Evolutionary conservation across 2,888 invertebrate genomes (phyloP).

Genomic region (Hypselothyrea guttata): DNA sequence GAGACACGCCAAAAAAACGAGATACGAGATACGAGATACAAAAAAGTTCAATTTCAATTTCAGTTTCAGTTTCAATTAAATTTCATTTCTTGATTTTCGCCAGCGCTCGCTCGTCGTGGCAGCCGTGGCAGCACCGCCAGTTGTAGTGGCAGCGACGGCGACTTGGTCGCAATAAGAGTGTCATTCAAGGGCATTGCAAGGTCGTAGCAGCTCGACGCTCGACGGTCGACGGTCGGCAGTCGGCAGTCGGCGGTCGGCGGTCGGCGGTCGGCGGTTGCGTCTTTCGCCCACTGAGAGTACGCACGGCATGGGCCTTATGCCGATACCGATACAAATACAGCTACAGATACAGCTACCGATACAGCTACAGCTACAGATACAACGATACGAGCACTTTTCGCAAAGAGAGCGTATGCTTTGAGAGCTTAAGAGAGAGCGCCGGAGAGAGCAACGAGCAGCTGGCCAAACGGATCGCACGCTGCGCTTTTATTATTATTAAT

Average conservation of each 20-base stretch:
- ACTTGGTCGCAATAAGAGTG: slow-evolving; percentile 80
- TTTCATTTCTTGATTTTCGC: slow-evolving; percentile 60
- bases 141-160: slow-evolving; percentile 67
- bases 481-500: slow-evolving; percentile 61
- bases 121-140: slow-evolving; percentile 69
- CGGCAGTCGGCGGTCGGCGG: slow-evolving; percentile 2
- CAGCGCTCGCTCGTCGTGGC: slow-evolving; percentile 68
- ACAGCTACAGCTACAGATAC: slow-evolving; percentile 60
- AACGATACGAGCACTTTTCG: slow-evolving; percentile 51
- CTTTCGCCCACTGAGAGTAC: slow-evolving; percentile 71
- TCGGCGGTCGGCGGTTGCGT: slow-evolving; percentile 60
- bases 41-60: slow-evolving; percentile 10
- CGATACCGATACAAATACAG: too few relatives aligned
- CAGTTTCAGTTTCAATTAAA: slow-evolving; percentile 36
- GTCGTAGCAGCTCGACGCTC: slow-evolving; percentile 77
- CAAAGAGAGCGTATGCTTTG: slow-evolving; percentile 40
- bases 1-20: slow-evolving; percentile 31
- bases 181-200: slow-evolving; percentile 83
- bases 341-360: too few relatives aligned
- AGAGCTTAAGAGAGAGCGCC: neutral
- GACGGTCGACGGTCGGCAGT: slow-evolving; percentile 25
- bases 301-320: slow-evolving; percentile 47
- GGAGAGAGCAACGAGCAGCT: slow-evolving; percentile 11
- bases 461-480: slow-evolving; percentile 43
- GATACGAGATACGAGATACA: slow-evolving; percentile 1